These are phyloP conservation scores for Troides oblongomaculatus DNA, from an alignment of 2,888 invertebrate species.

Conservation along the genomic window DNA sequence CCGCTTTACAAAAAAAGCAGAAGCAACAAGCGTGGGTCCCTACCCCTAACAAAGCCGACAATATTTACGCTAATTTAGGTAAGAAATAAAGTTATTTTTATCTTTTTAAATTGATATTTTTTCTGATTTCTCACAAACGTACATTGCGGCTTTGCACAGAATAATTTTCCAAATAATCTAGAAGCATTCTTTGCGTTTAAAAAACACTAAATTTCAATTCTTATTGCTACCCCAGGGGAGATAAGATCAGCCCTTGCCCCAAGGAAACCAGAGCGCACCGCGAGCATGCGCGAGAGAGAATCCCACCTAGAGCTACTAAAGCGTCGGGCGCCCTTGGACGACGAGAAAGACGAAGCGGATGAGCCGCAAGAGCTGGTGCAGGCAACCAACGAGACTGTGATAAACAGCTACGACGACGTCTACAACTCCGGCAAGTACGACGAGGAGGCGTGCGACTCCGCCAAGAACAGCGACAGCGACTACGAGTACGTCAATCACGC, in stretches of 20 bases:
- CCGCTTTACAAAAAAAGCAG: slow-evolving; percentile 82
- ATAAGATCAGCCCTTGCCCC: slow-evolving; percentile 90
- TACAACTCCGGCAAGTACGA: slow-evolving; percentile 72
- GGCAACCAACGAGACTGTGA: slow-evolving; percentile 71
- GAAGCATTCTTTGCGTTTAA: too few species aligned
- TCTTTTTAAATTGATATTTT: too few species aligned
- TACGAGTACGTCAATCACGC: slow-evolving; percentile 84
- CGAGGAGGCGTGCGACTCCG: slow-evolving; percentile 68
- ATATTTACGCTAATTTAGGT: slow-evolving; percentile 91
- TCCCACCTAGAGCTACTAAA: slow-evolving; percentile 82
- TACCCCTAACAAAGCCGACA: slow-evolving; percentile 67
- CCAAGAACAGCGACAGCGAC: slow-evolving; percentile 80
- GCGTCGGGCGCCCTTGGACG: slow-evolving; percentile 70
- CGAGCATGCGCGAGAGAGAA: slow-evolving; percentile 91
- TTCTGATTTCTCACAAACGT: too few species aligned
- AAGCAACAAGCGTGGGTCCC: slow-evolving; percentile 72
- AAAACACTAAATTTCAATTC: too few species aligned
- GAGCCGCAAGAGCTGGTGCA: slow-evolving; percentile 68
- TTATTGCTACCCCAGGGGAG: slow-evolving; percentile 81
- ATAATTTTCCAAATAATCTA: too few species aligned
- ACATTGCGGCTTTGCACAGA: too few species aligned
- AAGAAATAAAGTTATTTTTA: slow-evolving; percentile 45
- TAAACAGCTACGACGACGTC: slow-evolving; percentile 74
- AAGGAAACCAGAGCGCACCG: slow-evolving; percentile 91
- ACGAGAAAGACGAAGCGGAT: slow-evolving; percentile 78